Conservation (phyloP, 2,888 invertebrate genomes). For the Athetis lepigone region DNA sequence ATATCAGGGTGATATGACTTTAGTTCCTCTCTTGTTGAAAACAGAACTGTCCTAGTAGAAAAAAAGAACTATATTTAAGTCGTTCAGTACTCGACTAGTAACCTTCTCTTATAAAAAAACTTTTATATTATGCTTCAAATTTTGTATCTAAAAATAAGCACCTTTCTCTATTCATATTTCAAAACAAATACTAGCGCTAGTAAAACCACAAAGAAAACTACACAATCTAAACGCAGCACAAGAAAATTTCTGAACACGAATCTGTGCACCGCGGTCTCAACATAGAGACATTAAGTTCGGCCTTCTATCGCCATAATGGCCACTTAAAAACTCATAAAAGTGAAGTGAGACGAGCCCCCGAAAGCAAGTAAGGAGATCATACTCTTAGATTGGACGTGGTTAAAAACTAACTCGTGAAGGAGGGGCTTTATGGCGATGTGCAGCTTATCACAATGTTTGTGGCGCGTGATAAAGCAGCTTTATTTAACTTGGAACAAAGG, state of each 20-base stretch:
- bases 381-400: slow-evolving; percentile 62
- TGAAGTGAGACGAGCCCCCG: slow-evolving; percentile 75
- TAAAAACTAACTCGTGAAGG: slow-evolving; percentile 54
- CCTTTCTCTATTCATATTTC: too few species aligned
- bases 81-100: too few species aligned
- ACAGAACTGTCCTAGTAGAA: neutral
- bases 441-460: slow-evolving; percentile 62
- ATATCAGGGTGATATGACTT: too few species aligned
- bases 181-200: too few species aligned
- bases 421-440: slow-evolving; percentile 57
- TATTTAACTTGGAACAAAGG: slow-evolving; percentile 32
- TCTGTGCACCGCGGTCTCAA: slow-evolving; percentile 63
- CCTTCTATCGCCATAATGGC: slow-evolving; percentile 81
- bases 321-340: slow-evolving; percentile 88
- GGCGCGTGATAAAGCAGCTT: slow-evolving; percentile 59
- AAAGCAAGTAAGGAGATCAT: slow-evolving; percentile 70
- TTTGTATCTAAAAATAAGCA: too few species aligned
- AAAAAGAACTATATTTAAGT: too few species aligned
- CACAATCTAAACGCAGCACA: slow-evolving; percentile 69
- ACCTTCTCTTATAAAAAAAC: too few species aligned
- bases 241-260: slow-evolving; percentile 63
- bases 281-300: slow-evolving; percentile 83
- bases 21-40: too few species aligned
- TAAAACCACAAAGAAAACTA: neutral
- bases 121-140: too few species aligned